Base-by-base conservation (phyloP, 1,140 invertebrate genomes). In the Conus ventricosus region DNA sequence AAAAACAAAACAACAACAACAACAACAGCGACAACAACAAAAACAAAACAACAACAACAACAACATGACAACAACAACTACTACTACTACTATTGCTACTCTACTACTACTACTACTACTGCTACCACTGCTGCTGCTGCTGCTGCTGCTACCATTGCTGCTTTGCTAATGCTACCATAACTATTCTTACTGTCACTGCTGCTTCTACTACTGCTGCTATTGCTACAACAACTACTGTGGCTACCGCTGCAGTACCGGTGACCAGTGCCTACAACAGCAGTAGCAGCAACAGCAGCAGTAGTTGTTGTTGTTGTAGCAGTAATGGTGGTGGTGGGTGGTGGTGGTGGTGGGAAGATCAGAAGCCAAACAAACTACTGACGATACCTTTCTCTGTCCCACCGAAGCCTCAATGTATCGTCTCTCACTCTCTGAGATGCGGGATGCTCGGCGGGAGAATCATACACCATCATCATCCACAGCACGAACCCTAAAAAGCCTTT, bases 41-140 rank as follows among this genome's bases (percentile, higher is more conserved):
- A 20, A 75, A 13, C 23, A 75, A 13, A 82, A 10, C 87, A 81
- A 81, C 87, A 20, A 75, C 71, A 20, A 75, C 71, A 82, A 0
- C 87, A n/a, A n/a, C n/a, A n/a, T n/a, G 80, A 81, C 87, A 83
- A 63, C 88, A 27, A 81, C 76, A 89, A 39, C 87, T 89, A 82
- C 86, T 89, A 88, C 75, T 91, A 98, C 96, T 0, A 98, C 96
- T 5, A 96, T 95, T 54, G 98, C 95, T 0, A 99, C 96, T 27
- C 96, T 5, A 96, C 96, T 54, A 98, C 95, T 0, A 99, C 96
- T 27, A 97, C 93, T 54, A 96, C 96, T 8, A 97, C 96, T 84
- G 60, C 83, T 84, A 10, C 83, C 60, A 10, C 83, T 84, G 55
- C 54, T 60, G 55, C 83, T 84, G 55, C 83, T 84, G 55, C 83